Evolutionary conservation across 2,888 invertebrate genomes (phyloP).

Genomic region (Apotomis turbidana): DNA sequence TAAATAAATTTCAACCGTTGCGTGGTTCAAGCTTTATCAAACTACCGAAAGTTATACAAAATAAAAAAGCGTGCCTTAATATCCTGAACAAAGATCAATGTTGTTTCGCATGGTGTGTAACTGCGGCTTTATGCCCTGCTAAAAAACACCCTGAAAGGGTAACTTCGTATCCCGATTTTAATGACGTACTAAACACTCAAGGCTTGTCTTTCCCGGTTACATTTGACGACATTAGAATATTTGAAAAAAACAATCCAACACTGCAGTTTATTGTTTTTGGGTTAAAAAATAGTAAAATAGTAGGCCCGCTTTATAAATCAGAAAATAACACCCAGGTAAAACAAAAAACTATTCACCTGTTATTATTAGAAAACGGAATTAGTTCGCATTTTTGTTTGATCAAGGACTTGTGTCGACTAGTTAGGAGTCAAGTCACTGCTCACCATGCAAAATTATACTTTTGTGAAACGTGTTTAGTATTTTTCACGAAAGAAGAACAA

Average conservation of each 20-base stretch:
- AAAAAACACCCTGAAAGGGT: slow-evolving; percentile 24
- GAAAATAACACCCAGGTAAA: not conserved
- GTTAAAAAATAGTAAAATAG: slow-evolving; percentile 18
- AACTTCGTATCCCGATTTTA: slow-evolving; percentile 26
- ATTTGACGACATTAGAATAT: slow-evolving; percentile 18
- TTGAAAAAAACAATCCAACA: slow-evolving; percentile 28
- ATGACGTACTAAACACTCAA: slow-evolving; percentile 19
- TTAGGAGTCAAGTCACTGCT: not conserved
- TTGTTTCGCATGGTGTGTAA: slow-evolving; percentile 28
- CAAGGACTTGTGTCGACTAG: slow-evolving; percentile 4
- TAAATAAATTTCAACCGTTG: slow-evolving; percentile 29
- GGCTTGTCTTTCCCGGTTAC: slow-evolving; percentile 25
- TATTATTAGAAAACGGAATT: slow-evolving; percentile 12
- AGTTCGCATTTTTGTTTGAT: slow-evolving; percentile 6
- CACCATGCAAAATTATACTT: slow-evolving; percentile 10
- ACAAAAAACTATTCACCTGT: slow-evolving; percentile 18
- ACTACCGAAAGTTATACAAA: slow-evolving; percentile 21
- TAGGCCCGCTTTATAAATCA: slow-evolving; percentile 21
- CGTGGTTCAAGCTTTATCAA: slow-evolving; percentile 20
- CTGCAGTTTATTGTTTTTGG: slow-evolving; percentile 24
- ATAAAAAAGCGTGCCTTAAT: slow-evolving; percentile 22
- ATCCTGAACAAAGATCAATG: slow-evolving; percentile 20
- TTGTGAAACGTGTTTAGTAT: slow-evolving; percentile 24
- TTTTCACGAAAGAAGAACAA: slow-evolving; percentile 21
- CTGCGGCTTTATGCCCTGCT: slow-evolving; percentile 25